Evolutionary conservation across 2,888 invertebrate species (phyloP), one percentile per base, ranked within the genome.

Genomic region (Steinernema hermaphroditum): DNA sequence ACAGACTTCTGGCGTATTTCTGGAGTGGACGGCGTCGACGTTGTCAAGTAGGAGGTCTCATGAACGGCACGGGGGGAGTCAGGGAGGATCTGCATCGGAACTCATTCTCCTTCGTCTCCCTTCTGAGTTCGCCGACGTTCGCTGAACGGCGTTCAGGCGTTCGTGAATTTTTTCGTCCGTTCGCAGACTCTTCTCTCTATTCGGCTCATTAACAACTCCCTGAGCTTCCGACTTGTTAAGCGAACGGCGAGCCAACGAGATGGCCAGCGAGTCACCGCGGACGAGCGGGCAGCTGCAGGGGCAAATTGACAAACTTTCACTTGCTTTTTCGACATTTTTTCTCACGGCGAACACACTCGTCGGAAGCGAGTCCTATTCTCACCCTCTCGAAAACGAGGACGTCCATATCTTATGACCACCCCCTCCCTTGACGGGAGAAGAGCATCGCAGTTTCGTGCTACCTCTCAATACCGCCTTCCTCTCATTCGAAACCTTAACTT

Each of bases 301-400:
- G 32, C 62, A 62, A 32, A 62, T 62, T 62, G 62, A 62, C 62
- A 62, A 62, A 62, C 62, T 62, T 32, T 54, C 54, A 54, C 54
- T 54, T 32, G 62, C 62, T 62, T 62, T 62, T 62, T 62, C 62
- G 62, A 32, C 62, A 16, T 62, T 62, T 62, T 62, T 62, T 62
- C 62, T 32, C 62, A 34, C 34, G 32, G 32, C 62, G 14, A 32
- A 62, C 62, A 62, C 62, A 8, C 62, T 32, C 62, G 32, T 62
- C 62, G 62, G 29, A 62, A 62, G 27, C 62, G 62, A 29, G 62
- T 62, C 34, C 62, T 62, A 62, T 62, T 62, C 27, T 62, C 32
- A 62, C 62, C 62, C 62, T 62, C 32, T 62, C 32, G 16, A 29
- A 29, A 62, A 32, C 32, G 46, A 19, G 9, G 62, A 62, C 62